phyloP scores from a whole-genome alignment of 2,113 vertebrate species.

The Nansenia antarctica region DNA sequence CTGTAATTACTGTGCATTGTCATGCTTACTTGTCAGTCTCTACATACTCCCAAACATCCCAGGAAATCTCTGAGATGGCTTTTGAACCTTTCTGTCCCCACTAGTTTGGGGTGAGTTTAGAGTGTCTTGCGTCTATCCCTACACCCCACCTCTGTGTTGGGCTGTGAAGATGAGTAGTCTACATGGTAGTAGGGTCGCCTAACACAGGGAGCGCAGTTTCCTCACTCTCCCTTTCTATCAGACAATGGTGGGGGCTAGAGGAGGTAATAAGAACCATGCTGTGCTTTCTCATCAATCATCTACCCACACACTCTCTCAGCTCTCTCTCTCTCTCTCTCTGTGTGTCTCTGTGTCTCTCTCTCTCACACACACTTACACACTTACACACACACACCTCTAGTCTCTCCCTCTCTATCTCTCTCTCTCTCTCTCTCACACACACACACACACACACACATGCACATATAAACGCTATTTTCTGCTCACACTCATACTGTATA shows the following conservation, averaged over 20 bases:
- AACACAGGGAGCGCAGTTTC: constrained; percentile 41
- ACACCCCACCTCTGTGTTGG: no score
- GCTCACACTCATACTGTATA: background rate
- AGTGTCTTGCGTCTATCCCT: no score
- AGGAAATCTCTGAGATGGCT: no score
- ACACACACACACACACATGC: background rate
- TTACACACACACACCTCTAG: constrained; percentile 1
- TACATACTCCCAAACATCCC: no score
- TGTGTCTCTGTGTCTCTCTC: no score
- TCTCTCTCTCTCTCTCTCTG: background rate
- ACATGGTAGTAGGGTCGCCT: constrained; percentile 34
- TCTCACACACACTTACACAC: background rate
- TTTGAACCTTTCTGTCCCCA: no score
- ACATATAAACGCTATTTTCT: background rate
- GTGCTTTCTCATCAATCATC: constrained; percentile 51
- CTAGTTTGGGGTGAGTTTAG: no score
- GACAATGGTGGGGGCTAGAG: constrained; percentile 47
- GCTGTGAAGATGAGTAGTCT: constrained; percentile 26
- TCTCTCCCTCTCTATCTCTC: background rate
- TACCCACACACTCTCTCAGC: constrained; percentile 3
- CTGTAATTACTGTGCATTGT: no score
- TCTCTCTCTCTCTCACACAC: background rate
- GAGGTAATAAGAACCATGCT: constrained; percentile 51
- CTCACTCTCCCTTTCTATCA: constrained; percentile 35
- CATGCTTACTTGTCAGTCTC: no score